phyloP scores from a whole-genome alignment of 2,797 vertebrate genomes.

The Valencia hispanica region DNA sequence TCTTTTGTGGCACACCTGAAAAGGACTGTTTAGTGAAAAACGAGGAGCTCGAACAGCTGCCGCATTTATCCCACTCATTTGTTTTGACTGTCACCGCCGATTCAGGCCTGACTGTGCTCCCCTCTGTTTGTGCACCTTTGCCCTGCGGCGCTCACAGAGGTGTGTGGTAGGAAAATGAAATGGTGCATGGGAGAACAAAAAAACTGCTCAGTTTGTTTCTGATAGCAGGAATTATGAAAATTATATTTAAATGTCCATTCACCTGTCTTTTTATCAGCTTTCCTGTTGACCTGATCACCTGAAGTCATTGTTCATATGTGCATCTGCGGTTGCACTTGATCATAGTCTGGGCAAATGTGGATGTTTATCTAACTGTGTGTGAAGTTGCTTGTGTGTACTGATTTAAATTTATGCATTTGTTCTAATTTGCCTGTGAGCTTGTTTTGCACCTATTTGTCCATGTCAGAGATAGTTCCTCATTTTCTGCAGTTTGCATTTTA shows the following conservation, averaged over 20 bases:
- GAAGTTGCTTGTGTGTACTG: conserved; percentile 11
- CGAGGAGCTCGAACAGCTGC: conserved; percentile 63
- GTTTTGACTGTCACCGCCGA: conserved; percentile 58
- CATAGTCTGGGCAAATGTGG: not conserved
- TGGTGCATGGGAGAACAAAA: conserved; percentile 19
- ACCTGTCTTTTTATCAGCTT: conserved; percentile 9
- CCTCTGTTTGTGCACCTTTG: conserved; percentile 58
- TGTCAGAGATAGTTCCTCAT: conserved; percentile 23
- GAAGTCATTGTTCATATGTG: conserved; percentile 7
- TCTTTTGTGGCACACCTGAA: conserved; percentile 49
- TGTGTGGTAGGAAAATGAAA: conserved; percentile 57
- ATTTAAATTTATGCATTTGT: conserved; percentile 20
- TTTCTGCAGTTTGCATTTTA: conserved; percentile 28
- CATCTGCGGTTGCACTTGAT: not conserved
- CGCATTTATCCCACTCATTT: conserved; percentile 61
- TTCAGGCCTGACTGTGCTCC: conserved; percentile 46
- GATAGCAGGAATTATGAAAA: conserved; percentile 29
- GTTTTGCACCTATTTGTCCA: conserved; percentile 3
- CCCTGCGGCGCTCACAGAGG: conserved; percentile 32
- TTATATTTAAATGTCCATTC: conserved; percentile 13
- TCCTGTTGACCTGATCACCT: conserved; percentile 21
- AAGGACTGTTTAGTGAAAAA: conserved; percentile 61
- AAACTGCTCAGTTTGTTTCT: conserved; percentile 24
- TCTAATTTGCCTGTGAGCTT: not conserved
- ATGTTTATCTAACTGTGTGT: not conserved